Evolutionary conservation across 2,797 vertebrate genomes (phyloP), one percentile per base, ranked within the genome.

Genomic region (Sparus aurata): DNA sequence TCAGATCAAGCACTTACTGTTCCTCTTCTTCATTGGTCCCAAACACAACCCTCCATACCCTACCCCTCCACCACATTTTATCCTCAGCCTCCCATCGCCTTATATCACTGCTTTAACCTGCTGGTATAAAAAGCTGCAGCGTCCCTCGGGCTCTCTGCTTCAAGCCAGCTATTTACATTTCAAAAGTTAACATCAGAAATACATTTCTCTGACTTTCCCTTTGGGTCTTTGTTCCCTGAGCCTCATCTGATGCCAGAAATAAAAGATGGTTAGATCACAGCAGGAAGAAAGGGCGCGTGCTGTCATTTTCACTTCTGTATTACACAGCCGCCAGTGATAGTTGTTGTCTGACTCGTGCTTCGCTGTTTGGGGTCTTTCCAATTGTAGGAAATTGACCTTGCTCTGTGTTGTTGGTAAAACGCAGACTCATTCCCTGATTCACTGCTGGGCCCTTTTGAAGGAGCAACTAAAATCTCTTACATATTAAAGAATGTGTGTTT

Each of bases 111-210:
- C 68, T 13, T 20, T n/a, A 75, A 57, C 76, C n/a, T 59, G 68
- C 47, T 62, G 55, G n/a, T 16, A 57, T 10, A 16, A 60, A 18
- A 75, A 67, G 49, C 62, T 62, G 45, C 47, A 34, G 38, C 0
- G 8, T 79, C 63, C 79, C 69, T 10, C 0, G 2, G 62, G 71
- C 11, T 50, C 64, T 41, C 47, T 3, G 18, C 76, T 82, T 76
- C 43, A 59, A 84, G 75, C 54, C 52, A 57, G 50, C 46, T 65
- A 91, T 93, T 89, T 89, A 50, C 88, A 89, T 90, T 89, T 94
- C 84, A 89, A 85, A 85, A 73, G 78, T 76, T 74, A 83, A 76
- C 86, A 73, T 89, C 54, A 81, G 4, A 84, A 85, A 53, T 46
- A 55, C 25, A 70, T 79, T 61, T 57, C 38, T 64, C 55, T 72